Evolutionary conservation across 1,140 invertebrate species (phyloP), one percentile per base, ranked within the genome.

Genomic region (Trinorchestia longiramus): DNA sequence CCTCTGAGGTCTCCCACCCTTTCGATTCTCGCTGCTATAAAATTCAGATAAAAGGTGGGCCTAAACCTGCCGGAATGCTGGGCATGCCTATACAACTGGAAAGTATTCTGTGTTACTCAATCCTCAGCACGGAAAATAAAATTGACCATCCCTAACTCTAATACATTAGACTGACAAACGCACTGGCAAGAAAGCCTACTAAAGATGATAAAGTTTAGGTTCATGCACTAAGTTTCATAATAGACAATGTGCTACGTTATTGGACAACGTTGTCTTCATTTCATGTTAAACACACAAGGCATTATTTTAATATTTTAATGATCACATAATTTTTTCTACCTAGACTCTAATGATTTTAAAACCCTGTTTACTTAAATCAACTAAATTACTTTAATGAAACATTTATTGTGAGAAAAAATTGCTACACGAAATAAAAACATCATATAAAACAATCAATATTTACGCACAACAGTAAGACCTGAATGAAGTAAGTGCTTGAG

Each of bases 11-110:
- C 88, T 41, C 43, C 36, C 88, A 90, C 88, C 88, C 88, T 90
- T 90, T 43, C 88, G 41, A 28, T 43, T 90, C 41, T 42, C n/a
- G 88, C n/a, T 43, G 88, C 88, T 90, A 90, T 90, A 90, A 90
- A 90, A 90, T 90, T 42, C 41, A 90, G 43, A 90, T 90, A 90
- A 90, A 90, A 90, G 88, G 41, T 90, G 88, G 88, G 88, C 88
- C 88, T 90, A 90, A 90, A 90, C 88, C 88, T 90, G 43, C 88
- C 17, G 88, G 88, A 90, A 90, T 90, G n/a, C 43, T 90, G 88
- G 88, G 88, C 43, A 42, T 90, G n/a, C 43, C 88, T 11, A 42
- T 42, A 42, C 88, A 90, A 36, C 88, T 90, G 4, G 88, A 90
- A 41, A 90, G 88, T 42, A 90, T 90, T 90, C 43, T 90, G 43